These are phyloP conservation scores for Ethmia dodecea DNA, from an alignment of 2,888 invertebrate genomes.

Conservation along the genomic window DNA sequence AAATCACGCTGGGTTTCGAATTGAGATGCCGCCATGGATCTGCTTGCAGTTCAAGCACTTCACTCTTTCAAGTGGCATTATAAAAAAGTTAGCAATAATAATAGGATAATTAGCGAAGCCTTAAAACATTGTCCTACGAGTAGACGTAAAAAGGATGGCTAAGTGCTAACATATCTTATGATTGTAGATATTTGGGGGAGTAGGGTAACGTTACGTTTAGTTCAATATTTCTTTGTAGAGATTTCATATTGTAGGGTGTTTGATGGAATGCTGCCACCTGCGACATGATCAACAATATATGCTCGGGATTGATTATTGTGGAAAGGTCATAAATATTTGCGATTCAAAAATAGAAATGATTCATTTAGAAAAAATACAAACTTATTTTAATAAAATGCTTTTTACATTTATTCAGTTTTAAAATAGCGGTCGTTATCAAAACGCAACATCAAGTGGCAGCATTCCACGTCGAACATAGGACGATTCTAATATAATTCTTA, in stretches of 20 bases:
- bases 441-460: slow-evolving; percentile 33
- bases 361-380: background rate
- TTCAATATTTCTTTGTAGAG: slow-evolving; percentile 69
- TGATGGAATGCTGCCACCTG: slow-evolving; percentile 57
- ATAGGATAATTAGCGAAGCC: slow-evolving; percentile 57
- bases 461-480: slow-evolving; percentile 61
- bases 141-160: slow-evolving; percentile 31
- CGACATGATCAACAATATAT: slow-evolving; percentile 23
- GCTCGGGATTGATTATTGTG: slow-evolving; percentile 29
- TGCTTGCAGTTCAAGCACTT: slow-evolving; percentile 21
- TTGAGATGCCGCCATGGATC: slow-evolving; percentile 22
- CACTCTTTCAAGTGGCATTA: slow-evolving; percentile 42
- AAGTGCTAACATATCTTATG: slow-evolving; percentile 70
- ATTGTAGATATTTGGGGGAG: slow-evolving; percentile 50
- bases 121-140: slow-evolving; percentile 38
- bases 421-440: slow-evolving; percentile 15
- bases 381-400: slow-evolving; percentile 9
- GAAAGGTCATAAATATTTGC: slow-evolving; percentile 6
- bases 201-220: slow-evolving; percentile 65
- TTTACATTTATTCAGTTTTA: slow-evolving; percentile 13
- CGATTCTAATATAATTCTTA: slow-evolving; percentile 78
- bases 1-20: slow-evolving; percentile 4
- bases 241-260: slow-evolving; percentile 63
- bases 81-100: slow-evolving; percentile 56
- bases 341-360: slow-evolving; percentile 2